Percentiles rank a stretch among this genome's conserved stretches.
phyloP scores from a whole-genome alignment of 2,113 vertebrate species.

The Neodontobutis hainanensis region DNA sequence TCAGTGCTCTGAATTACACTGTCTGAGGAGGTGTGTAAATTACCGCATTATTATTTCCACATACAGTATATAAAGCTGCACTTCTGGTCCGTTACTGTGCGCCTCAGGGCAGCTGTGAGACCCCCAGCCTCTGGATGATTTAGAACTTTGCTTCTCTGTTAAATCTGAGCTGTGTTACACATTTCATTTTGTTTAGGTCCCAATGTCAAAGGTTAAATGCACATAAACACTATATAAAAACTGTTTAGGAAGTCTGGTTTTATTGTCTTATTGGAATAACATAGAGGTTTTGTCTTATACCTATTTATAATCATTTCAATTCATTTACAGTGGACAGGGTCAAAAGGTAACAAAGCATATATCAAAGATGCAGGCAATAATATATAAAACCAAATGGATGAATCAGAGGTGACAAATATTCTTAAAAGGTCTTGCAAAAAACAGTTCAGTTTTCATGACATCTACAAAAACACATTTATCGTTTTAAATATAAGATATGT shows the following conservation, averaged over 20 bases:
- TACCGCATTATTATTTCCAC: neutral
- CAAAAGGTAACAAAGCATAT: no score
- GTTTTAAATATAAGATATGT: no score
- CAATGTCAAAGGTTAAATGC: slow-evolving; percentile 17
- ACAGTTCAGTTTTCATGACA: no score
- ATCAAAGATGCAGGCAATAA: no score
- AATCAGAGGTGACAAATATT: no score
- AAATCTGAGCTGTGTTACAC: neutral
- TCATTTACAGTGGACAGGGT: no score
- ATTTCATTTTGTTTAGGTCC: slow-evolving; percentile 1
- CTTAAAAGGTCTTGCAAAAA: no score
- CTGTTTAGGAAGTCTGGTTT: neutral
- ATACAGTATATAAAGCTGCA: neutral
- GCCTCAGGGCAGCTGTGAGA: slow-evolving; percentile 12
- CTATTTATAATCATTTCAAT: no score
- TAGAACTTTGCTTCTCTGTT: neutral
- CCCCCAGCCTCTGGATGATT: neutral
- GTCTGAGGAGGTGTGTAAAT: slow-evolving; percentile 11
- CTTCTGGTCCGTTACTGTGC: neutral
- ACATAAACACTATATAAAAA: neutral
- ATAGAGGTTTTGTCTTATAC: no score
- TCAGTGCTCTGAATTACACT: neutral
- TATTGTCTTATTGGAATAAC: no score
- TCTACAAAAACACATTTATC: no score
- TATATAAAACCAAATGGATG: no score